Evolutionary conservation across 2,797 vertebrate genomes (phyloP).

Genomic region (Danio jaintianensis): DNA sequence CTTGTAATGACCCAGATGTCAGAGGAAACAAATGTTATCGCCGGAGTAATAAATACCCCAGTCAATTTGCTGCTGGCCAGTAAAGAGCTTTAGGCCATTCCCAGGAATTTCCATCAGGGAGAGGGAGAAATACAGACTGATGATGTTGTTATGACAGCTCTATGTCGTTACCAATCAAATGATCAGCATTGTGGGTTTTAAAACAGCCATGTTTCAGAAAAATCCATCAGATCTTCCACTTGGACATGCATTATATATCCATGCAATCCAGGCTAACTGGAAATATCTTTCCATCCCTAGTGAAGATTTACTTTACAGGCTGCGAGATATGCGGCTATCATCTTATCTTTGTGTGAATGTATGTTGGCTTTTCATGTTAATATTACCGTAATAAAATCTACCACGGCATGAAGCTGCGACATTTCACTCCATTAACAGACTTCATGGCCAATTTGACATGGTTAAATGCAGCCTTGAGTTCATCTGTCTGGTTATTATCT

Average conservation of each 20-base stretch:
- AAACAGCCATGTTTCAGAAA: background rate
- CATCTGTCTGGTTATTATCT: background rate
- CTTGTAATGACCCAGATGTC: slow-evolving; percentile 53
- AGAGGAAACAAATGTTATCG: slow-evolving; percentile 50
- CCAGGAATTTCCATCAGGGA: slow-evolving; percentile 42
- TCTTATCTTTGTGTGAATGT: slow-evolving; percentile 1
- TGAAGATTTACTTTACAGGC: background rate
- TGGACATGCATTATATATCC: background rate
- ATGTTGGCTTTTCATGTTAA: slow-evolving; percentile 3
- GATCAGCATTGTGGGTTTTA: slow-evolving; percentile 14
- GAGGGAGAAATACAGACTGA: slow-evolving; percentile 40
- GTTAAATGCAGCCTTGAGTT: background rate
- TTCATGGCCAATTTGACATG: background rate
- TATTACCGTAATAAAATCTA: background rate
- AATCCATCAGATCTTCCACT: background rate
- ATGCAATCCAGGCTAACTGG: background rate
- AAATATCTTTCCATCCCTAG: background rate
- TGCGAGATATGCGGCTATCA: background rate
- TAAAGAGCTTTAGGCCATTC: slow-evolving; percentile 55
- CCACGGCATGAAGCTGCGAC: background rate
- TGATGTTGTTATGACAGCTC: slow-evolving; percentile 29
- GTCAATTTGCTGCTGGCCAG: slow-evolving; percentile 47
- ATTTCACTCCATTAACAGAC: slow-evolving; percentile 8
- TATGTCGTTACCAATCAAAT: slow-evolving; percentile 38
- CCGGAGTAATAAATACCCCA: slow-evolving; percentile 48